Base-by-base conservation (phyloP, 2,797 vertebrate species). In the Botia kubotai region DNA sequence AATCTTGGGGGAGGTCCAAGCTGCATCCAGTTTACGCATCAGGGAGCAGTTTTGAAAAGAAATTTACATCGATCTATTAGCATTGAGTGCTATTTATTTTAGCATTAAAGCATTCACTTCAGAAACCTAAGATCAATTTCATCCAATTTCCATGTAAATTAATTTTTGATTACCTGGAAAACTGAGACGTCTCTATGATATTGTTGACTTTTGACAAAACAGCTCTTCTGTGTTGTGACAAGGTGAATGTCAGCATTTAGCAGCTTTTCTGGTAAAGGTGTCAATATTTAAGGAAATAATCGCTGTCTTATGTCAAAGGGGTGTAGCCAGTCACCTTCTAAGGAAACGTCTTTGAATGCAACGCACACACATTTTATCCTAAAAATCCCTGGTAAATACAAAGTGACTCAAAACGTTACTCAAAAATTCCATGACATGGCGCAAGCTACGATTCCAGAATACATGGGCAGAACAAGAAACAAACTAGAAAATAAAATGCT, bases 121-220 rank as follows among this genome's bases (percentile, higher is more conserved):
- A 7, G 39, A 2, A 72, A 43, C n/a, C 52, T 58, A 13, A 36
- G 68, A 17, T 63, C 57, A 69, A 55, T 73, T 69, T 55, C 55
- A 55, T 73, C 21, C 74, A 33, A 71, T 74, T 81, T 81, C 69
- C 75, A 39, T 57, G 70, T 80, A 73, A 72, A 66, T 77, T 43
- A 84, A 66, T 43, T 43, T 7, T 8, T 68, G 63, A 84, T 58
- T 69, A 70, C 62, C 33, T 33, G n/a, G 17, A 69, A 72, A 57
- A 46, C 63, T 7, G 13, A 2, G 58, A 43, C 16, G 78, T 58
- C 55, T 46, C 53, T 29, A 60, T 23, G 21, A 79, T 21, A 39
- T 13, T 43, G 62, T 72, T 81, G 81, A 77, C 48, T 69, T 73
- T 50, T 77, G 16, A 80, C 50, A 39, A 29, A 80, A 80, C 48